Evolutionary conservation across 1,140 invertebrate genomes (phyloP), one percentile per base, ranked within the genome.

Genomic region (Lepidurus couesii): DNA sequence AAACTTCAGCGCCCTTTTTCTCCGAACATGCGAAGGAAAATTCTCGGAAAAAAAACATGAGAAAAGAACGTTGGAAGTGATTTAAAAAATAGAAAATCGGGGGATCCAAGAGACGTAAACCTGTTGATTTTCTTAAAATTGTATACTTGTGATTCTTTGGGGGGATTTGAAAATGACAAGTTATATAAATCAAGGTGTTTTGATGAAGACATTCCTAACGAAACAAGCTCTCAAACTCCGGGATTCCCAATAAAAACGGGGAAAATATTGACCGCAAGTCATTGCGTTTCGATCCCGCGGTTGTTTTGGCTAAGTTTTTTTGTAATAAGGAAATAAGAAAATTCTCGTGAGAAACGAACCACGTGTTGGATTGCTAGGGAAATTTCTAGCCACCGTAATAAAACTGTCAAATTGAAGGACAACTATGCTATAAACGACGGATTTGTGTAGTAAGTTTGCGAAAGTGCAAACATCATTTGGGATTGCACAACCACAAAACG

Each of bases 261-360:
- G 7, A 11, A 9, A 21, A n/a, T 65, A 16, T 21, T 21, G 53
- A 65, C 53, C 21, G 53, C 45, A 10, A 47, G 45, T 47, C 16
- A 65, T 21, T 7, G 53, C 13, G 53, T 65, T 65, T 21, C 13
- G 21, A 65, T 13, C 13, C 53, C 21, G 53, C 53, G 16, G 8
- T 65, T 65, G 6, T 65, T 65, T 9, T 1, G 16, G 16, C 21
- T 1, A 11, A n/a, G 53, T 65, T 65, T 65, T 65, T 65, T 65
- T 16, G 21, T 9, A 21, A 65, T 21, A 65, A 65, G 53, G 53
- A 7, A 65, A 65, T 65, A 13, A 47, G 45, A 47, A 10, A 65
- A 65, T 65, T 65, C 53, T 21, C 53, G 53, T 65, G 53, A 65
- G 53, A 47, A 47, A 47, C 16, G 7, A 65, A 65, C 53, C 53